Evolutionary conservation across 2,113 vertebrate genomes (phyloP).

Genomic region (Sporophila hypoxantha): DNA sequence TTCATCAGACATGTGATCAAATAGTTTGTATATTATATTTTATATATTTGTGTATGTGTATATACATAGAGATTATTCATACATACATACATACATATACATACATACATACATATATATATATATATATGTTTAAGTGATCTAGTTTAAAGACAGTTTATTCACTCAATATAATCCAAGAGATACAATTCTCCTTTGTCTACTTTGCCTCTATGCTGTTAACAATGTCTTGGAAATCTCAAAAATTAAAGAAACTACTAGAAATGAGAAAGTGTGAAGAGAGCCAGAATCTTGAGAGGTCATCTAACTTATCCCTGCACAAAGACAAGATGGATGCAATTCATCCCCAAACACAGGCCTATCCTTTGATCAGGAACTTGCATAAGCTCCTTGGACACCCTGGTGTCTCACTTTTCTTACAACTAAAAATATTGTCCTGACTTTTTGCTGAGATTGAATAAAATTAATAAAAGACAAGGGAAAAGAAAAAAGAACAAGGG

Average conservation of each 20-base stretch:
- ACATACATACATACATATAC: background rate
- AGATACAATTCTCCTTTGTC: background rate
- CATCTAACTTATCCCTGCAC: background rate
- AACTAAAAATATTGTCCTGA: background rate
- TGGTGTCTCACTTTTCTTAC: background rate
- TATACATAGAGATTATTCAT: background rate
- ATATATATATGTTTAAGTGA: background rate
- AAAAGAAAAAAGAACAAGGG: background rate
- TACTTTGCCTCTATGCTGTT: background rate
- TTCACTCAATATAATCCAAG: background rate
- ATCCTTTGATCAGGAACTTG: background rate
- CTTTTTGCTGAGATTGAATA: background rate
- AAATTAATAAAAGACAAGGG: background rate
- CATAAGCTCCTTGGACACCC: background rate
- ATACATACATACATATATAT: background rate
- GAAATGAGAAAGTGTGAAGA: background rate
- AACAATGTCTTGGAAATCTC: background rate
- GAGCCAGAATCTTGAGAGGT: background rate
- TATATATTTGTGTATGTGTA: background rate
- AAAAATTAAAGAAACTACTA: background rate
- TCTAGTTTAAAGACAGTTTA: background rate
- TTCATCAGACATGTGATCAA: background rate
- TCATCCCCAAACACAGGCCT: background rate
- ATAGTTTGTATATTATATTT: background rate
- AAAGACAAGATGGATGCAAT: background rate